These are phyloP conservation scores for Dasypus novemcinctus DNA, from an alignment of 2,113 vertebrate genomes.

Conservation along the genomic window DNA sequence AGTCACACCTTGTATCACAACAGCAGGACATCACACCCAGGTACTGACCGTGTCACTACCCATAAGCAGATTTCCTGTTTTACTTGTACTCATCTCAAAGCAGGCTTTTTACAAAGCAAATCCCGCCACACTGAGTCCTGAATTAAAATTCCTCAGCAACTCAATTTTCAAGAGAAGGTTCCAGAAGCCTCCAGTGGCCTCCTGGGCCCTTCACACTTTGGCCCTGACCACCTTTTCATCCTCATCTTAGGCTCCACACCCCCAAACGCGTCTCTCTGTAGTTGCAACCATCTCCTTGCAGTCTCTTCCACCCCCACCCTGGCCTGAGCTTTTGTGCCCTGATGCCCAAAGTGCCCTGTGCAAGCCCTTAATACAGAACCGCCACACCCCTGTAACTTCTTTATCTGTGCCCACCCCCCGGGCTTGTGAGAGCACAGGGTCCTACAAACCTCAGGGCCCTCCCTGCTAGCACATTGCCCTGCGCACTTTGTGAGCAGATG, in stretches of 20 bases:
- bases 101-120: neutral
- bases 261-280: neutral
- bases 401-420: rapidly evolving
- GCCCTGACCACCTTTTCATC: neutral
- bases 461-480: neutral
- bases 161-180: neutral
- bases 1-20: neutral
- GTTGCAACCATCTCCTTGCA: neutral
- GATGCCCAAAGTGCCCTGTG: neutral
- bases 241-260: neutral
- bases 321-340: neutral
- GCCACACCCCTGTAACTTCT: neutral
- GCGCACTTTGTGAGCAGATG: no score
- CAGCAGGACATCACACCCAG: rapidly evolving
- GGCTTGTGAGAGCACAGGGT: no score
- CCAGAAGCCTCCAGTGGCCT: neutral
- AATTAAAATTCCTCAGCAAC: neutral
- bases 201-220: neutral
- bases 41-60: neutral
- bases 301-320: no score
- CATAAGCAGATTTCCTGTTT: neutral
- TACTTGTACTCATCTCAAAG: neutral
- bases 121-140: neutral
- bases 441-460: no score
- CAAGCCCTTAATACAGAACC: neutral